Percentiles rank a stretch among this genome's conserved stretches.
phyloP scores from a whole-genome alignment of 1,140 invertebrate genomes.

The Argopecten irradians region DNA sequence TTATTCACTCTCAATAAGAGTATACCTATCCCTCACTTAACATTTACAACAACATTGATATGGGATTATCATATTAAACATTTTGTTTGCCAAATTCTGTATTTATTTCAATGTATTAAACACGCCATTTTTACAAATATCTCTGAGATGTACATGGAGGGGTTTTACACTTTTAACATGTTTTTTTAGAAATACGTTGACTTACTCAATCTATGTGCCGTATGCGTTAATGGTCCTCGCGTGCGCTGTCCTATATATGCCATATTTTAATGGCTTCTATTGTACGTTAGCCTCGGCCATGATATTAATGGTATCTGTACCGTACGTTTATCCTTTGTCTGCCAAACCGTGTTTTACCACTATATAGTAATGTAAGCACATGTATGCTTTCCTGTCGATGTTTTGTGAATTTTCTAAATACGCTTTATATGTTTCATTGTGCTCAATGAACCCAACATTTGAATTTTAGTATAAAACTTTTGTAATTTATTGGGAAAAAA shows the following conservation, averaged over 20 bases:
- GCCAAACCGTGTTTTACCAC: neutral
- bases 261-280: neutral
- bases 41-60: neutral
- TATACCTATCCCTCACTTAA: neutral
- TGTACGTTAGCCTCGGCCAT: neutral
- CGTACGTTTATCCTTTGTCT: neutral
- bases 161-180: neutral
- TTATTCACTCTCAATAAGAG: neutral
- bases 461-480: neutral
- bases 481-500: neutral
- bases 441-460: neutral
- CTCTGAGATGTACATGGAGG: neutral
- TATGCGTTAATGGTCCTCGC: no score
- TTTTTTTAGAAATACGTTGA: neutral
- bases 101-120: neutral
- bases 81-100: neutral
- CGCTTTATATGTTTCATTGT: neutral
- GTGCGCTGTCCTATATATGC: neutral
- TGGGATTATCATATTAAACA: neutral
- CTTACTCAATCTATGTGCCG: neutral
- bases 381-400: neutral
- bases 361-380: neutral
- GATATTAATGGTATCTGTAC: no score
- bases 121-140: neutral
- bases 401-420: conserved; percentile 9